Percentiles rank a stretch among this genome's conserved stretches.
Evolutionary conservation across 2,888 invertebrate genomes (phyloP).

Genomic region (Bibio marci): DNA sequence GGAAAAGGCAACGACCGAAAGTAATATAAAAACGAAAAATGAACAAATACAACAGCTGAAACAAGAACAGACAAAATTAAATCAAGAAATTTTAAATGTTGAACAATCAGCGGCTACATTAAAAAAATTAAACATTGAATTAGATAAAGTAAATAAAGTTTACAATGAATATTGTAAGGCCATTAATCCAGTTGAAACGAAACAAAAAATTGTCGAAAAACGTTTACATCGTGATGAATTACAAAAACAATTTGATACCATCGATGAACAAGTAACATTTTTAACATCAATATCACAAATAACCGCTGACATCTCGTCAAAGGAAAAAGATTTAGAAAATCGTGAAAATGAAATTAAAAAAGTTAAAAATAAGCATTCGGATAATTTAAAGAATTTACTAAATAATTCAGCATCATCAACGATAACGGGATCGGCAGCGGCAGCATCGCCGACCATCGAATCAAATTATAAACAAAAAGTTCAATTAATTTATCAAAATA

Average conservation of each 20-base stretch:
- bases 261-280: constrained; percentile 32
- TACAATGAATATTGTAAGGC: constrained; percentile 32
- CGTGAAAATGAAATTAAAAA: constrained; percentile 38
- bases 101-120: constrained; percentile 36
- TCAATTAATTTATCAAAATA: constrained; percentile 36
- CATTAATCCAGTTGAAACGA: constrained; percentile 36
- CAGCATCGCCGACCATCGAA: constrained; percentile 29
- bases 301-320: constrained; percentile 21
- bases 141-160: constrained; percentile 33
- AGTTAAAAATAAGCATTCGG: constrained; percentile 50
- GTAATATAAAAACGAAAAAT: constrained; percentile 43
- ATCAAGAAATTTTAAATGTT: constrained; percentile 40
- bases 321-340: constrained; percentile 24
- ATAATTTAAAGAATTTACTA: constrained; percentile 45
- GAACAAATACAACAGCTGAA: constrained; percentile 32
- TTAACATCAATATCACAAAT: constrained; percentile 24
- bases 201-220: constrained; percentile 33
- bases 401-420: constrained; percentile 35
- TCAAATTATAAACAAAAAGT: constrained; percentile 38
- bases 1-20: constrained; percentile 42
- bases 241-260: constrained; percentile 31
- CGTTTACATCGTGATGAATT: background rate
- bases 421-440: too few species aligned
- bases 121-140: constrained; percentile 30
- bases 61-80: constrained; percentile 36